Conservation (phyloP, 2,797 vertebrate genomes). For the Enteromius unitaeniatus region DNA sequence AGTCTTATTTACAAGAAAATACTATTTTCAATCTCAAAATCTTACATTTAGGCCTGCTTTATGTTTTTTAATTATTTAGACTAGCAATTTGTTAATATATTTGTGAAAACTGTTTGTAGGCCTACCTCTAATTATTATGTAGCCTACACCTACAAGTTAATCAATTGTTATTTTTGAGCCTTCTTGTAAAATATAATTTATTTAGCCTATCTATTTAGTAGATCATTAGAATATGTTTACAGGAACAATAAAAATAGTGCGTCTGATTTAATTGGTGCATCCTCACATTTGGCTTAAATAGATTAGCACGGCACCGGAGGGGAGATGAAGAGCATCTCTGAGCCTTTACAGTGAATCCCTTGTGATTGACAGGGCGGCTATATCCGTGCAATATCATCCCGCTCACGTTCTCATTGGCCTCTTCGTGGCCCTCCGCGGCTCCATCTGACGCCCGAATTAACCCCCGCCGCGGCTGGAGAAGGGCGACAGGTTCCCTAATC, state of each 20-base stretch:
- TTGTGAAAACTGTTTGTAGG: not conserved
- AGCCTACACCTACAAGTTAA: not conserved
- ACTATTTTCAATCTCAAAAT: not conserved
- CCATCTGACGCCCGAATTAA: slow-evolving; percentile 83
- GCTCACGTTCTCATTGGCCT: slow-evolving; percentile 82
- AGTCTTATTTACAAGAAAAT: not conserved
- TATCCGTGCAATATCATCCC: slow-evolving; percentile 83
- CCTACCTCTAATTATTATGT: not conserved
- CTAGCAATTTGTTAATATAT: not conserved
- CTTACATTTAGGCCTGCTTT: not conserved
- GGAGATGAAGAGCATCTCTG: slow-evolving; percentile 44
- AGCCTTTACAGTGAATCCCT: slow-evolving; percentile 57
- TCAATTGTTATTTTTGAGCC: not conserved
- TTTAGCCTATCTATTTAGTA: not conserved
- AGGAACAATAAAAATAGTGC: no score
- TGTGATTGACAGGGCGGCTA: slow-evolving; percentile 80
- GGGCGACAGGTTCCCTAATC: slow-evolving; percentile 80
- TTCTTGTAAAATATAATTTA: not conserved
- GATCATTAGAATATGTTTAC: not conserved
- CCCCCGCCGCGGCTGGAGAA: slow-evolving; percentile 79
- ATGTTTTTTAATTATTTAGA: not conserved
- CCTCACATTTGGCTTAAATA: slow-evolving; percentile 55
- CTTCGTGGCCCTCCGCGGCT: slow-evolving; percentile 70
- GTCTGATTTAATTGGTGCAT: slow-evolving; percentile 38
- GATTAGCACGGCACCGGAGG: slow-evolving; percentile 1